Percentiles rank a stretch among this genome's conserved stretches.
These are phyloP conservation scores for Conomelus anceps DNA, from an alignment of 2,888 invertebrate species.

Conservation along the genomic window DNA sequence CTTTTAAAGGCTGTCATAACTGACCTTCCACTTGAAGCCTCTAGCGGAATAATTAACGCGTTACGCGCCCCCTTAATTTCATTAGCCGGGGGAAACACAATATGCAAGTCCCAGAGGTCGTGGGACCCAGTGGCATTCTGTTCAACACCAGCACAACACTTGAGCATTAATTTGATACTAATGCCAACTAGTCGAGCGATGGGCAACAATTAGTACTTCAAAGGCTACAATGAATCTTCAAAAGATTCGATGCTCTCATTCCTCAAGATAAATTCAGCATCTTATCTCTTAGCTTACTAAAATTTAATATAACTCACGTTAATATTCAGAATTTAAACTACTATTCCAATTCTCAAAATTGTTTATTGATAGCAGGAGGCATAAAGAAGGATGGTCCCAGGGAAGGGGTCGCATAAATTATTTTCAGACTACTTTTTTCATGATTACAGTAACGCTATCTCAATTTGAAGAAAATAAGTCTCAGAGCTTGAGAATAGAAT, in stretches of 20 bases:
- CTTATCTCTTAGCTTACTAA: background rate
- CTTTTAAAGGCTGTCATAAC: no score
- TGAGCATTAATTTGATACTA: background rate
- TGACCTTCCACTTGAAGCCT: background rate
- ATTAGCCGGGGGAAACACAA: background rate
- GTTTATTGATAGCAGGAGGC: no score
- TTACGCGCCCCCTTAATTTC: background rate
- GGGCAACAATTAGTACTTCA: background rate
- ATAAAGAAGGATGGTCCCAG: no score
- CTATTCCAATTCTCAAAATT: no score
- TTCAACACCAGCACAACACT: background rate
- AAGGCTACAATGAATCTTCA: background rate
- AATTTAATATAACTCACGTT: no score
- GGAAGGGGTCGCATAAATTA: no score
- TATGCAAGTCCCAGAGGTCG: background rate
- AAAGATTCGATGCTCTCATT: background rate
- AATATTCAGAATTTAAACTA: no score
- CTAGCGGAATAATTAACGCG: background rate
- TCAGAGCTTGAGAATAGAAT: no score
- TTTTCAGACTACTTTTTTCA: no score
- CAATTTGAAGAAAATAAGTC: no score
- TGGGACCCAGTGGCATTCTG: background rate
- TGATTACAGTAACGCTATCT: no score
- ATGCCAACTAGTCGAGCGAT: background rate
- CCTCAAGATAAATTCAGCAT: background rate